Conservation (phyloP, 1,140 invertebrate genomes). For the Harlomillsia oculata region DNA sequence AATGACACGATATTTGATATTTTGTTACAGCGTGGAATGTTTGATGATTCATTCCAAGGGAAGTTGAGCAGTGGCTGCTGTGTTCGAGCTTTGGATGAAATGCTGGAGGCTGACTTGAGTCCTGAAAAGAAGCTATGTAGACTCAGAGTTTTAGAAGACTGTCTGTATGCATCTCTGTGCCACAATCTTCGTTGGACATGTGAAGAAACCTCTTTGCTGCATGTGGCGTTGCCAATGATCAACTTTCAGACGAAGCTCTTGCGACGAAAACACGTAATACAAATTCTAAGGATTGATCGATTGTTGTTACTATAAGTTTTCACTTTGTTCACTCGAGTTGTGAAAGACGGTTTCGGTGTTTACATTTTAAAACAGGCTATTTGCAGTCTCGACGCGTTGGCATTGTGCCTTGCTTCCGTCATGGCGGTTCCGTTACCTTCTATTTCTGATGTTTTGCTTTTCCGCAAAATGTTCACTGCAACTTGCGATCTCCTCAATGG, state of each 20-base stretch:
- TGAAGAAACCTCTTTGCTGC: slow-evolving; percentile 1
- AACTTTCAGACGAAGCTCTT: slow-evolving; percentile 26
- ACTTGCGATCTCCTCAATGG: slow-evolving; percentile 27
- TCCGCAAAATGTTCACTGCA: slow-evolving; percentile 23
- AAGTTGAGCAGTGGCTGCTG: too few species aligned
- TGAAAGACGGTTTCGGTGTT: neutral
- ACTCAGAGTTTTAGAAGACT: slow-evolving; percentile 1
- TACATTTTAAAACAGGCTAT: slow-evolving; percentile 16
- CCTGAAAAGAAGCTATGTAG: slow-evolving; percentile 16
- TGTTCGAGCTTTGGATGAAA: slow-evolving; percentile 5
- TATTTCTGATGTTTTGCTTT: slow-evolving; percentile 12
- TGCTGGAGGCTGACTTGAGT: slow-evolving; percentile 18
- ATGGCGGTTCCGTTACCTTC: slow-evolving; percentile 17
- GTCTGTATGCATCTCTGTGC: slow-evolving; percentile 9
- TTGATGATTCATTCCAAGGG: too few species aligned
- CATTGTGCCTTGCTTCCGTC: slow-evolving; percentile 24
- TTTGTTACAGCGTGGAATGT: too few species aligned
- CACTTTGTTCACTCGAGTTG: neutral
- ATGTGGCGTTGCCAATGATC: slow-evolving; percentile 9
- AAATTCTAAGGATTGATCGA: neutral
- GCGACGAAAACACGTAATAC: slow-evolving; percentile 20
- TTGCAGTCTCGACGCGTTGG: slow-evolving; percentile 9
- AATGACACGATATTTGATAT: neutral
- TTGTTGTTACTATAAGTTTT: neutral
- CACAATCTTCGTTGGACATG: slow-evolving; percentile 8